Base-by-base conservation (phyloP, 2,797 vertebrate genomes). In the Pseudopleuronectes americanus region DNA sequence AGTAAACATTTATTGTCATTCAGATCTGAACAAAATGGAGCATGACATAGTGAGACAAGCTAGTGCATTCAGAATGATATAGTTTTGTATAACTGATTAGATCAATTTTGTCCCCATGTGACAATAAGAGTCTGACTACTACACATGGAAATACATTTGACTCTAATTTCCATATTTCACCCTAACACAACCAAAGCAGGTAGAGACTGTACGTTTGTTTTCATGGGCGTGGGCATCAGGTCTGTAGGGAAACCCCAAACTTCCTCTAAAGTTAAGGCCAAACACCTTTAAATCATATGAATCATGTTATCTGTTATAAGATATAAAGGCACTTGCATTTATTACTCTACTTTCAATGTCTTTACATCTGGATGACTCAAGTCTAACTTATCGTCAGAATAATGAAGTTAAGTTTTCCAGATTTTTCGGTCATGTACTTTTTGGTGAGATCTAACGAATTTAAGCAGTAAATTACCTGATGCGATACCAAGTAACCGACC, bases 401-500 rank as follows among this genome's bases (percentile, higher is more conserved):
- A 28, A 69, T 13, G 23, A 51, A 61, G 22, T 53, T 41, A 26
- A 51, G 13, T 16, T 14, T 16, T 41, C 13, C 38, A 0, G 38
- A 41, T 16, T 14, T 4, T 41, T 21, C 19, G 7, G 19, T 41
- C 21, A n/a, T 31, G 12, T 36, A 5, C 64, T 38, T 58, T n/a
- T 47, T 16, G 21, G 12, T 45, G 23, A 31, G 16, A 58, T 24
- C 22, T 57, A 16, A 73, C 19, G 19, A 69, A 75, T 43, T 68
- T 14, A 14, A 61, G 3, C 28, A 41, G 51, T 43, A 57, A 68
- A 57, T 64, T 48, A 49, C 24, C 33, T 41, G 13, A 33, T 64
- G 33, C 75, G 68, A 78, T 16, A 49, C 33, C 8, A 10, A 59
- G 52, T 48, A 47, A 66, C 21, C 64, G 49, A 77, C 33, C 8